phyloP scores from a whole-genome alignment of 2,888 invertebrate species.

The Sinopyrophorus schimmeli region DNA sequence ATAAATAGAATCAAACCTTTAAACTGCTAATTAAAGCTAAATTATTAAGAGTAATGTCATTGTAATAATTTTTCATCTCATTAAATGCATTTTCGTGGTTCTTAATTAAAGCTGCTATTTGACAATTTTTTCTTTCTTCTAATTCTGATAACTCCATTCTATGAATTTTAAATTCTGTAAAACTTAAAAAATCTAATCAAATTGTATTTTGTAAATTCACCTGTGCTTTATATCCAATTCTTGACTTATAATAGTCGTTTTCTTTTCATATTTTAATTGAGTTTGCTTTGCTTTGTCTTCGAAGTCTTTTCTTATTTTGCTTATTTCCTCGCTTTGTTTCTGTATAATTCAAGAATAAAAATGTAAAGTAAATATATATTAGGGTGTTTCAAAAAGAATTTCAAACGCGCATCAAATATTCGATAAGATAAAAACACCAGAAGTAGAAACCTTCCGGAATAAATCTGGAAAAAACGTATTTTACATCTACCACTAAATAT shows the following conservation, averaged over 20 bases:
- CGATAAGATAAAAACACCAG: no score
- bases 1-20: no score
- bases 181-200: not conserved
- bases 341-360: conserved; percentile 35
- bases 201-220: no score
- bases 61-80: conserved; percentile 93
- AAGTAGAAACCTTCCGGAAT: no score
- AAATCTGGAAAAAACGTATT: no score
- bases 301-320: conserved; percentile 65
- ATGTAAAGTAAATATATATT: not conserved
- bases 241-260: conserved; percentile 70
- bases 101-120: conserved; percentile 76
- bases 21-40: conserved; percentile 86
- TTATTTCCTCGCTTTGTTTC: conserved; percentile 57
- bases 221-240: conserved; percentile 71
- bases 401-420: no score
- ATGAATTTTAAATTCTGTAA: conserved; percentile 12
- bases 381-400: not conserved
- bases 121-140: conserved; percentile 89
- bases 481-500: no score
- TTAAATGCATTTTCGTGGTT: conserved; percentile 84
- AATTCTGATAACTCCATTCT: conserved; percentile 85
- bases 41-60: conserved; percentile 94
- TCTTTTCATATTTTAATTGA: conserved; percentile 73
- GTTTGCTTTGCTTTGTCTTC: conserved; percentile 69